Evolutionary conservation across 2,113 vertebrate species (phyloP), one percentile per base, ranked within the genome.

Genomic region (Danio rerio): DNA sequence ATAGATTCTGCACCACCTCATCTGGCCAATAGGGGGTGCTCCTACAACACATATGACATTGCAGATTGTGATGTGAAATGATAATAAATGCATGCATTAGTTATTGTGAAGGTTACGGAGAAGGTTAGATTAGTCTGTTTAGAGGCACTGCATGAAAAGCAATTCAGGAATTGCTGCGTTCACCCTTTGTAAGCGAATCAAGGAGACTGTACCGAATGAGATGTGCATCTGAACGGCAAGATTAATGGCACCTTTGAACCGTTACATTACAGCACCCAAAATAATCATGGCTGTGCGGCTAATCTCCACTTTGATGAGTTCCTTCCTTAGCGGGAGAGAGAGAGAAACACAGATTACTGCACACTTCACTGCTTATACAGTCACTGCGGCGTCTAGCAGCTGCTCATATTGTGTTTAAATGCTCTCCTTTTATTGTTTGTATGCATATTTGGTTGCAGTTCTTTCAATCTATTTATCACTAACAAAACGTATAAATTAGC

Each of bases 191-290:
- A 73, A 71, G 61, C 11, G 45, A 73, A 63, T 40, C 31, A 62
- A 69, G 56, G 18, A 84, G 73, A 84, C 78, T 73, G 65, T 47
- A 61, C 21, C 45, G 80, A 85, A 87, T 87, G 77, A 87, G 71
- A 85, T 86, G 82, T 66, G 68, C 74, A 78, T 84, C 55, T 42
- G 69, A 82, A 75, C 75, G 61, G 21, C 40, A 81, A 84, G 86
- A 87, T 85, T 87, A 87, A 87, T 87, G 45, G 80, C 77, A 80
- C 65, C 77, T 66, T 63, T 87, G 86, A 77, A 83, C 77, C 72
- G 58, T 65, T 80, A 71, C 70, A 73, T 72, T 78, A 62, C 83
- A 69, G 81, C 18, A 42, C 81, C 83, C 52, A 42, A 79, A 85
- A 87, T 77, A 78, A 87, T 85, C 83, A 87, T 55, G 50, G 69